A percentile compares a stretch with the other conserved stretches of the same genome.
phyloP scores from a whole-genome alignment of 2,113 vertebrate species.

The Neotoma lepida region DNA sequence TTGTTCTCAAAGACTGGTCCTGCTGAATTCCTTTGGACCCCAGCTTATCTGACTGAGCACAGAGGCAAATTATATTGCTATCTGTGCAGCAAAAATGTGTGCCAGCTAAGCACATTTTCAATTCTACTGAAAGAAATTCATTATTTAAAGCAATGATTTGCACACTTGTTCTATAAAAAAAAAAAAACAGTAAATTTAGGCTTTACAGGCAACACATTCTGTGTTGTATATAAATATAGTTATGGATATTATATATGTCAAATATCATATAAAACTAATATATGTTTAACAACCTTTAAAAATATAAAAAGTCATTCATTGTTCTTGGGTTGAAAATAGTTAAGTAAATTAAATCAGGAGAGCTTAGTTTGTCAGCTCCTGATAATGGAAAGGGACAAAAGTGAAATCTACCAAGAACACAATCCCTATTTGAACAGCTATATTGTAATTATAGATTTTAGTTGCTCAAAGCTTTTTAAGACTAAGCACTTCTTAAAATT shows the following conservation, averaged over 20 bases:
- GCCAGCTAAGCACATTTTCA: neutral
- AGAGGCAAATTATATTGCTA: neutral
- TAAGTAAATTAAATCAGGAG: neutral
- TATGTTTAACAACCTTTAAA: neutral
- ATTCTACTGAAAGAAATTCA: neutral
- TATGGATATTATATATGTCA: neutral
- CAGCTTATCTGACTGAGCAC: no score
- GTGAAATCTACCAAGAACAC: neutral
- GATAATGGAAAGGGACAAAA: neutral
- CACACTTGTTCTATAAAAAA: neutral
- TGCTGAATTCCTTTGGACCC: no score
- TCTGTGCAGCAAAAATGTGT: no score
- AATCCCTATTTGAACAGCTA: neutral
- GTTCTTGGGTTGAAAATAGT: neutral
- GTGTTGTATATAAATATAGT: no score
- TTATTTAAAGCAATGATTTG: neutral
- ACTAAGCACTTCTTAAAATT: no score
- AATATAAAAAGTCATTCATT: neutral
- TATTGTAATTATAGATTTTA: neutral
- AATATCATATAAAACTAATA: neutral
- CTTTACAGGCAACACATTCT: no score
- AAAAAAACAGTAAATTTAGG: neutral
- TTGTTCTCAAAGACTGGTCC: neutral
- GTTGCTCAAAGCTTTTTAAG: neutral
- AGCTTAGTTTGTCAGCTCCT: neutral